Base-by-base conservation (phyloP, 2,888 invertebrate genomes). In the Synergus umbraculus region DNA sequence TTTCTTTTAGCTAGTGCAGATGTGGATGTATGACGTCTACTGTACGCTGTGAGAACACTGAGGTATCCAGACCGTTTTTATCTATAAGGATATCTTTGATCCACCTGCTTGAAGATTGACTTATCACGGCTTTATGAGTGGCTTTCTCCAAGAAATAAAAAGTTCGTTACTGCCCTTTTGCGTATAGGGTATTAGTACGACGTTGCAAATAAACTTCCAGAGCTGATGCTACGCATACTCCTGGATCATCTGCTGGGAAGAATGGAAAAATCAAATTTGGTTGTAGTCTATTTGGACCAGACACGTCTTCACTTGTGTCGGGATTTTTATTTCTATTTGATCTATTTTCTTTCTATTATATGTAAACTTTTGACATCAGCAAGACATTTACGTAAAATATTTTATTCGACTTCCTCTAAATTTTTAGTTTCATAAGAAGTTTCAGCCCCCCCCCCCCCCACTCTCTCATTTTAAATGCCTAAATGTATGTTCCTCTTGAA, bases 61-160 rank as follows among this genome's bases (percentile, higher is more conserved):
- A 15, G 0, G 63, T 73, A 12, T 80, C 76, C 41, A 82, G 18
- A 1, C 66, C 76, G 60, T 76, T 78, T 22, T 29, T 46, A 4
- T 15, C 5, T 10, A 79, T n/a, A n/a, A n/a, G 22, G 0, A 41
- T 60, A 4, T n/a, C 29, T 67, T 79, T 81, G 4, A 82, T 82
- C 80, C 78, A 82, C 22, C 78, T 46, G 44, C 82, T 82, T 3
- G 80, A 54, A 9, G 82, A 64, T 41, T 82, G 81, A 1, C 76
- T 5, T 8, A 76, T 77, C 8, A 60, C 18, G 18, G 60, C 60
- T 18, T n/a, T n/a, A 63, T 78, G 1, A 1, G 46, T 10, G 73
- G 78, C n/a, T 64, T 73, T 60, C 54, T 78, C 7, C 37, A 69
- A 12, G 69, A 67, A 41, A 69, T 67, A 69, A 78, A 78, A 1